Conservation (phyloP, 2,797 vertebrate species). For the Gymnoscopelus braueri region DNA sequence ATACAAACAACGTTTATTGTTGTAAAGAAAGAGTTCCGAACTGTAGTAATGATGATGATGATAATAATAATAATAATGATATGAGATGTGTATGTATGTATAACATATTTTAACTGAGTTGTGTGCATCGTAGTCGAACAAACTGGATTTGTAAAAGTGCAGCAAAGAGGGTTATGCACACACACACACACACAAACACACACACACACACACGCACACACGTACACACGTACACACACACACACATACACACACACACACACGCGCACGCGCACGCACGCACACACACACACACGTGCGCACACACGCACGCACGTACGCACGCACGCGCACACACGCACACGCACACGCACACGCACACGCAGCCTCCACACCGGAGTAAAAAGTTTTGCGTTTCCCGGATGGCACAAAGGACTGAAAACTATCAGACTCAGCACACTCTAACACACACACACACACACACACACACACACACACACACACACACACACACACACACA, state of each 20-base stretch:
- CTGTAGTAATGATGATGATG: no score
- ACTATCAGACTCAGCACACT: slow-evolving; percentile 76
- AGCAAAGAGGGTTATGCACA: no score
- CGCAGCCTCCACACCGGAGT: slow-evolving; percentile 74
- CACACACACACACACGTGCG: slow-evolving; percentile 2
- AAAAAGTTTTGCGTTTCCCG: slow-evolving; percentile 74
- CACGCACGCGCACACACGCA: no score
- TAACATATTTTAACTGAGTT: no score
- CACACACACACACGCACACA: background rate
- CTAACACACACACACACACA: slow-evolving; percentile 8
- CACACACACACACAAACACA: slow-evolving; percentile 2
- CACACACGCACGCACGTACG: background rate
- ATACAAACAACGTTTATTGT: no score
- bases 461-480: slow-evolving; percentile 45
- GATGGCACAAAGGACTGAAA: slow-evolving; percentile 76
- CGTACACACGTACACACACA: background rate
- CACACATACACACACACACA: no score
- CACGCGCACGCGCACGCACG: slow-evolving; percentile 70
- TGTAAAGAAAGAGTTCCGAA: no score
- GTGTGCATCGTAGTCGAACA: no score
- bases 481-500: slow-evolving; percentile 52
- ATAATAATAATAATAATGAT: no score
- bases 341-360: slow-evolving; percentile 55
- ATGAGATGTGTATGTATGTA: no score
- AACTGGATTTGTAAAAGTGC: no score